Conservation (phyloP, 2,797 vertebrate species). For the Macroramphosus scolopax region DNA sequence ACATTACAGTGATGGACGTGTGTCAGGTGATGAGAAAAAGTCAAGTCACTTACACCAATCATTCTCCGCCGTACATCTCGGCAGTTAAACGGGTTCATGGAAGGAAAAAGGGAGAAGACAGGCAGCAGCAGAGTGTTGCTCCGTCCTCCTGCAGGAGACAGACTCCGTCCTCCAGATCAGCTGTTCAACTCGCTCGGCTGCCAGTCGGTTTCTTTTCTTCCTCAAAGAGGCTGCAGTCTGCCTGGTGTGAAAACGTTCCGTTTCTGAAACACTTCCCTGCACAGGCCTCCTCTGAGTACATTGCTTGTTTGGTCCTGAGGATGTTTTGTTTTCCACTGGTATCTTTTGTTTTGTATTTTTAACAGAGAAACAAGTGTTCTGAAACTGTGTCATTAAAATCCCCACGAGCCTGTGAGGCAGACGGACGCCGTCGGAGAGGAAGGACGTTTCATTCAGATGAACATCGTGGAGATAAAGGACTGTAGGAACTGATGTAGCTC, state of each 20-base stretch:
- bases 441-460: too few species aligned
- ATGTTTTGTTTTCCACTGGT: slow-evolving; percentile 45
- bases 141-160: slow-evolving; percentile 53
- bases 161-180: slow-evolving; percentile 66
- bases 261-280: slow-evolving; percentile 47
- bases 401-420: too few species aligned
- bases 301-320: slow-evolving; percentile 30
- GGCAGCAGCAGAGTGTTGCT: slow-evolving; percentile 46
- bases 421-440: too few species aligned
- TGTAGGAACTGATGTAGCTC: too few species aligned
- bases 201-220: slow-evolving; percentile 51
- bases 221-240: slow-evolving; percentile 46
- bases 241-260: slow-evolving; percentile 59
- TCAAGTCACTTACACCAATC: slow-evolving; percentile 54
- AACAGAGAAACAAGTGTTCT: slow-evolving; percentile 44
- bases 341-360: slow-evolving; percentile 42
- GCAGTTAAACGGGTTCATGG: slow-evolving; percentile 51
- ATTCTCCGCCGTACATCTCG: slow-evolving; percentile 49
- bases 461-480: too few species aligned
- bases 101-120: slow-evolving; percentile 41
- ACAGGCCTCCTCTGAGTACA: slow-evolving; percentile 37
- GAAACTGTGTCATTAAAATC: slow-evolving; percentile 30
- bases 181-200: slow-evolving; percentile 57
- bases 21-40: slow-evolving; percentile 58
- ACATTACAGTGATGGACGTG: slow-evolving; percentile 61